These are phyloP conservation scores for Ischnus inquisitorius DNA, from an alignment of 2,888 invertebrate genomes.

Conservation along the genomic window DNA sequence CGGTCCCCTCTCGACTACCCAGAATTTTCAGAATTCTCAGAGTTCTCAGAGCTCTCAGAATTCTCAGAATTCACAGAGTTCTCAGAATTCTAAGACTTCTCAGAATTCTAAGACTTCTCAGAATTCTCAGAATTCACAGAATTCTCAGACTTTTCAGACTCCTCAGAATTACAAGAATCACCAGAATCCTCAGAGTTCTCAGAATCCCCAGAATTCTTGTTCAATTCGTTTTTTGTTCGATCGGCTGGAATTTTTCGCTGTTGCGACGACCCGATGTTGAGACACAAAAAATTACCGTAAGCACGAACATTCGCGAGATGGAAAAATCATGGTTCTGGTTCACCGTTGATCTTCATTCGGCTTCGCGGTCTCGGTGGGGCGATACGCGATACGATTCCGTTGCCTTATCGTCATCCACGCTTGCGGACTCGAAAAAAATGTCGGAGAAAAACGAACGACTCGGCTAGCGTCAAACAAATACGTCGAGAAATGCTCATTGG, in stretches of 20 bases:
- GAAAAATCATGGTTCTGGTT: constrained; percentile 26
- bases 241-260: background rate
- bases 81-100: too few species aligned
- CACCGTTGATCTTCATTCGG: constrained; percentile 70
- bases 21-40: too few species aligned
- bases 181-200: too few species aligned
- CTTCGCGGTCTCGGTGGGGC: constrained; percentile 69
- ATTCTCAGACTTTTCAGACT: too few species aligned
- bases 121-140: too few species aligned
- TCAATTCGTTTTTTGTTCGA: too few species aligned
- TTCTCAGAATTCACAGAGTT: too few species aligned
- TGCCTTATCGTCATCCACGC: constrained; percentile 75
- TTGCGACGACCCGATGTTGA: background rate
- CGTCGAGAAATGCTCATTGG: background rate
- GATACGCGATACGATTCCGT: constrained; percentile 70
- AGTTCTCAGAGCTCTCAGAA: too few species aligned
- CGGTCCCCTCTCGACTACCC: too few species aligned
- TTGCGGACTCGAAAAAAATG: constrained; percentile 36
- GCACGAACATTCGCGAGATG: background rate
- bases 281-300: background rate
- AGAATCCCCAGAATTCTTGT: too few species aligned
- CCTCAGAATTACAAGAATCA: too few species aligned
- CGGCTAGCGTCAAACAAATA: constrained; percentile 22
- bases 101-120: too few species aligned
- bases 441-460: constrained; percentile 57